These are phyloP conservation scores for Coranthus polyacanthus DNA, from an alignment of 2,797 vertebrate species.

Conservation along the genomic window DNA sequence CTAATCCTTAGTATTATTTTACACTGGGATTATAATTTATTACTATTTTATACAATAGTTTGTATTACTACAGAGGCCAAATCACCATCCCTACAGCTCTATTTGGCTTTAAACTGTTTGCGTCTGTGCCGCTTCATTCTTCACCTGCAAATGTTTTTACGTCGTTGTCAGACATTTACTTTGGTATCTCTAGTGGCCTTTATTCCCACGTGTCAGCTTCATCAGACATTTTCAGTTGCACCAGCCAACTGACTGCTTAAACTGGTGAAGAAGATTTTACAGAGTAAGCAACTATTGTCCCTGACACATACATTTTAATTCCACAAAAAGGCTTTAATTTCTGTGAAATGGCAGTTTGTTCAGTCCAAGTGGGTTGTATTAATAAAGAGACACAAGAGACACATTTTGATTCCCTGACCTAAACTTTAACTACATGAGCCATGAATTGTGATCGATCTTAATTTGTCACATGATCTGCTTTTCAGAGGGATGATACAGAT, in stretches of 20 bases:
- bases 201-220: too few relatives aligned
- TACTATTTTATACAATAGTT: not conserved
- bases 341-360: too few relatives aligned
- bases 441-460: too few relatives aligned
- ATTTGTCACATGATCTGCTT: too few relatives aligned
- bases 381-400: too few relatives aligned
- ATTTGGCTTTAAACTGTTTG: conserved; percentile 7
- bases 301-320: too few relatives aligned
- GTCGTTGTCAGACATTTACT: conserved; percentile 51
- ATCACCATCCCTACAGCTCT: not conserved
- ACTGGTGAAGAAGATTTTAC: conserved; percentile 13
- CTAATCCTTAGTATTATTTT: not conserved
- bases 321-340: too few relatives aligned
- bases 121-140: conserved; percentile 10
- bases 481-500: too few relatives aligned
- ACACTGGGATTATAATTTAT: not conserved
- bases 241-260: conserved; percentile 8
- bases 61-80: conserved; percentile 18
- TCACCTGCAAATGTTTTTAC: conserved; percentile 42
- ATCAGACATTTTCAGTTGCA: conserved; percentile 50
- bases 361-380: too few relatives aligned
- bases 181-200: conserved; percentile 41
- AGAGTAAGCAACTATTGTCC: too few relatives aligned
- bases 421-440: too few relatives aligned
- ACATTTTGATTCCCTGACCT: too few relatives aligned